A percentile compares a stretch with the other conserved stretches of the same genome.
phyloP scores from a whole-genome alignment of 1,140 invertebrate species.

The Archivesica marissinica region DNA sequence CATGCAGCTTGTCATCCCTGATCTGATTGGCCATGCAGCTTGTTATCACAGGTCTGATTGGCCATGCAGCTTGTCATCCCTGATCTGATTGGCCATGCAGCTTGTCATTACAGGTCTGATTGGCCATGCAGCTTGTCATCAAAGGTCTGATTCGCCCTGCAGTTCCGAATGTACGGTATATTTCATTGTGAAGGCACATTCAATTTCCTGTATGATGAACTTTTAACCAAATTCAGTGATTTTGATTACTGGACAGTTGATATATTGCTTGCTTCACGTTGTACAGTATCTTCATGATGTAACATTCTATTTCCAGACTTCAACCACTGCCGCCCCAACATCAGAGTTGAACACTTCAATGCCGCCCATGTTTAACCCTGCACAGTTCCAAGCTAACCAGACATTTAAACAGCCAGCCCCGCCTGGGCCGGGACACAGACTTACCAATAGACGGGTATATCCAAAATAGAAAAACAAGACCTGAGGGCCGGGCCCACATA shows the following conservation, averaged over 20 bases:
- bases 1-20: too few relatives aligned
- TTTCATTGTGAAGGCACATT: too few relatives aligned
- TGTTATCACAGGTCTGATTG: too few relatives aligned
- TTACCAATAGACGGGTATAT: constrained; percentile 35
- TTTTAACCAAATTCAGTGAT: not conserved
- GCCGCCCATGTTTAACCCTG: constrained; percentile 52
- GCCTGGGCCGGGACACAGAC: constrained; percentile 16
- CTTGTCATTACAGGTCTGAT: too few relatives aligned
- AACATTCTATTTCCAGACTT: constrained; percentile 27
- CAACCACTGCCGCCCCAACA: not conserved
- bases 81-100: too few relatives aligned
- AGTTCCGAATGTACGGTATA: too few relatives aligned
- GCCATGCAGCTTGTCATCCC: too few relatives aligned
- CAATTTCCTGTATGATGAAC: not conserved
- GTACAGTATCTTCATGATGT: not conserved
- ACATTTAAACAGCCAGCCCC: constrained; percentile 38
- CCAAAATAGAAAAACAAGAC: constrained; percentile 1
- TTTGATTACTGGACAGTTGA: not conserved
- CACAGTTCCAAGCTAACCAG: constrained; percentile 51
- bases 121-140: too few relatives aligned
- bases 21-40: too few relatives aligned
- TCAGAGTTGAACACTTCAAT: not conserved
- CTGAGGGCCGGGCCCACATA: not conserved
- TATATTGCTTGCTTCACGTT: not conserved
- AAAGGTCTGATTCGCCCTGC: too few relatives aligned